Conservation (phyloP, 2,797 vertebrate species). For the Leptatherina wallacei region DNA sequence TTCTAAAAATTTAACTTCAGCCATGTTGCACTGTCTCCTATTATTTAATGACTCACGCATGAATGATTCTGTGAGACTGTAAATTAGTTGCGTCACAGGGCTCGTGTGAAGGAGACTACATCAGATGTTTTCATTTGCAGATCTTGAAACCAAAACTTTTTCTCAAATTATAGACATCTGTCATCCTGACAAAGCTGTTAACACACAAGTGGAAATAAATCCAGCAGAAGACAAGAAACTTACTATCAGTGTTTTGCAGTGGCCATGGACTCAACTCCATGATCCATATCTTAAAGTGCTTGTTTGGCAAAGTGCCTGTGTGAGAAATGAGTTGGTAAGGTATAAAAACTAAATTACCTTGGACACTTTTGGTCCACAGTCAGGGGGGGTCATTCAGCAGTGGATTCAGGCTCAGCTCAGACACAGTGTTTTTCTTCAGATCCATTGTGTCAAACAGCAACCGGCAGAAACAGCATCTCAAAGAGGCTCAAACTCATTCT, state of each 20-base stretch:
- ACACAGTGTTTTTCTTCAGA: slow-evolving; percentile 30
- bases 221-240: slow-evolving; percentile 8
- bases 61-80: slow-evolving; percentile 1
- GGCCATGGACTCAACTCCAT: neutral
- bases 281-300: slow-evolving; percentile 52
- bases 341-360: slow-evolving; percentile 58
- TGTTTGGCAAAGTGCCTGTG: slow-evolving; percentile 53
- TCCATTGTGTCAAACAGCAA: slow-evolving; percentile 36
- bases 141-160: slow-evolving; percentile 24
- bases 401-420: slow-evolving; percentile 28
- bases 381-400: slow-evolving; percentile 19
- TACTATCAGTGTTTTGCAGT: neutral
- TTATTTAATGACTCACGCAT: slow-evolving; percentile 7
- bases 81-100: slow-evolving; percentile 9
- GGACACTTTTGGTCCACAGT: slow-evolving; percentile 26
- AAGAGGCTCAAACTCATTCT: slow-evolving; percentile 16
- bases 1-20: neutral
- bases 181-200: slow-evolving; percentile 17
- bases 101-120: slow-evolving; percentile 14
- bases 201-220: slow-evolving; percentile 11
- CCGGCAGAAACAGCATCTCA: slow-evolving; percentile 37
- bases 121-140: slow-evolving; percentile 33
- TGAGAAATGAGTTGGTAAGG: slow-evolving; percentile 32
- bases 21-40: neutral
- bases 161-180: slow-evolving; percentile 31